Evolutionary conservation across 2,888 invertebrate genomes (phyloP).

Genomic region (Acleris laterana): DNA sequence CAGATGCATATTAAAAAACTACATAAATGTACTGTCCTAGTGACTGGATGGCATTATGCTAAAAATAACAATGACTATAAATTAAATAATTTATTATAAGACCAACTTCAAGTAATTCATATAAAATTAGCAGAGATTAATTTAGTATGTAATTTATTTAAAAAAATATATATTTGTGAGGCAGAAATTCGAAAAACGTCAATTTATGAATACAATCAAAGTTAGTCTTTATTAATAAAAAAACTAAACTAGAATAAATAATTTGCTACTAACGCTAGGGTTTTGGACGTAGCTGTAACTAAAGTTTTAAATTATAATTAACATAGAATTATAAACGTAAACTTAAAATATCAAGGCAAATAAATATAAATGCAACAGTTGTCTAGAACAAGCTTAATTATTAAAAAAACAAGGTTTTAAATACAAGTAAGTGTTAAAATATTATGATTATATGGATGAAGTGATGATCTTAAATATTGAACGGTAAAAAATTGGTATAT

Average conservation of each 20-base stretch:
- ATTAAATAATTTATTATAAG: constrained; percentile 24
- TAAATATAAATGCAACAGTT: constrained; percentile 18
- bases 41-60: constrained; percentile 61
- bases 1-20: background rate
- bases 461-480: too few species aligned
- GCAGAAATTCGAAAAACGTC: too few species aligned
- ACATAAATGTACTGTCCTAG: constrained; percentile 58
- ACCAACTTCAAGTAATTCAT: constrained; percentile 50
- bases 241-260: constrained; percentile 42
- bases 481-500: too few species aligned
- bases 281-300: constrained; percentile 65
- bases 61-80: constrained; percentile 37
- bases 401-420: too few species aligned
- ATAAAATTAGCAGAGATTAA: background rate
- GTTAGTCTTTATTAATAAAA: constrained; percentile 35
- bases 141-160: background rate
- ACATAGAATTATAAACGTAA: background rate
- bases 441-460: too few species aligned
- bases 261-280: constrained; percentile 45
- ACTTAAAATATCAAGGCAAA: constrained; percentile 4
- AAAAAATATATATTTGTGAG: too few species aligned
- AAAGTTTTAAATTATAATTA: constrained; percentile 14
- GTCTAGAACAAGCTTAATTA: too few species aligned
- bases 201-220: constrained; percentile 51
- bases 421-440: too few species aligned